Base-by-base conservation (phyloP, 2,888 invertebrate genomes). In the Chirona hameri region DNA sequence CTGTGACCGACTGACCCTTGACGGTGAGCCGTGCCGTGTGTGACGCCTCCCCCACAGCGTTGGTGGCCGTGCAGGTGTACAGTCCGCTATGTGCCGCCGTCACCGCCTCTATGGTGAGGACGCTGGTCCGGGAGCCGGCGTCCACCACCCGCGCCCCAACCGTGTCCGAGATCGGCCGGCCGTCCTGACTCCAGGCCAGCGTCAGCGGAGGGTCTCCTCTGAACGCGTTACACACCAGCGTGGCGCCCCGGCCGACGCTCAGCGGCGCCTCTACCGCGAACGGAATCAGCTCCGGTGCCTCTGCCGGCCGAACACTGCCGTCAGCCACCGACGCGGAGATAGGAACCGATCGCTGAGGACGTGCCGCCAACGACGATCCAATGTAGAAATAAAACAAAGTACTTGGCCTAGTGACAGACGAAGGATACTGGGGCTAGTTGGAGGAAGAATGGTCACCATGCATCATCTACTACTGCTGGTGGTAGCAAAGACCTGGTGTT, bases 141-240 rank as follows among this genome's bases (percentile, higher is more conserved):
- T 12, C 57, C 57, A 57, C 14, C 14, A 57, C 21, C 57, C 48
- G 48, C 48, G 12, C 48, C 48, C 48, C 48, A 12, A 12, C 48
- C 48, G 48, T 48, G 48, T 48, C 48, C 48, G 12, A 48, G 48
- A 48, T 48, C 48, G 48, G 48, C 9, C 48, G 48, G 7, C 48
- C 48, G 48, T 48, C 48, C 48, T 12, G 48, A 48, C 9, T 48
- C 87, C 87, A 87, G 81, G 84, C 83, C 24, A 87, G 86, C 65
- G 85, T 84, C 80, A 87, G 85, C 85, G 87, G 87, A 48, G 85
- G 85, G 84, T 88, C 88, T 27, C 88, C 88, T 82, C 86, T 86
- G 24, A 86, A 85, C 15, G 87, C 86, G 83, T 86, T 86, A 85
- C 88, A 88, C 46, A 86, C 86, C 80, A 88, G 84, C 84, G 87